These are phyloP conservation scores for Caenorhabditis japonica DNA, from an alignment of 2,888 invertebrate species.

Conservation along the genomic window DNA sequence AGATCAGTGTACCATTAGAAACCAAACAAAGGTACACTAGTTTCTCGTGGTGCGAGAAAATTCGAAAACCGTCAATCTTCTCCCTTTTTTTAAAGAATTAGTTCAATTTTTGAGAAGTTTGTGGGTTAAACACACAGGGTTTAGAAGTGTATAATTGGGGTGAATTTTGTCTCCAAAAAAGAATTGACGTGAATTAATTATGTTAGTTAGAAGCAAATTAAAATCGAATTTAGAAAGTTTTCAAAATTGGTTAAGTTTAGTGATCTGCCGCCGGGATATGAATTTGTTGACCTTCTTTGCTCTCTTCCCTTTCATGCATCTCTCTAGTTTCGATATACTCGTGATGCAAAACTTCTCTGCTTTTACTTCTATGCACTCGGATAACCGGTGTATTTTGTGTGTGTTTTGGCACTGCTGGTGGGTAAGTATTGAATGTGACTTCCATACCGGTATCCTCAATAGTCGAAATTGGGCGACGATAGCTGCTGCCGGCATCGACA, in stretches of 20 bases:
- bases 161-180: slow-evolving; percentile 5
- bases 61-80: slow-evolving; percentile 28
- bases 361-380: slow-evolving; percentile 53
- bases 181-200: slow-evolving; percentile 8
- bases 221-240: slow-evolving; percentile 8
- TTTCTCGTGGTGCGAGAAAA: slow-evolving; percentile 42
- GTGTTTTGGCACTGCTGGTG: slow-evolving; percentile 37
- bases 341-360: slow-evolving; percentile 49
- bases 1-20: slow-evolving; percentile 28
- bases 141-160: slow-evolving; percentile 12
- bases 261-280: slow-evolving; percentile 36
- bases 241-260: slow-evolving; percentile 11
- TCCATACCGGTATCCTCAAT: slow-evolving; percentile 64
- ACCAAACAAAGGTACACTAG: slow-evolving; percentile 21
- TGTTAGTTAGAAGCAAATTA: too few relatives aligned
- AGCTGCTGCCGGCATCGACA: slow-evolving; percentile 46
- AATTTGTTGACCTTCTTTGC: slow-evolving; percentile 16
- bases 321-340: slow-evolving; percentile 42
- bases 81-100: slow-evolving; percentile 15
- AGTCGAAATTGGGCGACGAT: slow-evolving; percentile 45
- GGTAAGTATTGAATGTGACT: slow-evolving; percentile 52
- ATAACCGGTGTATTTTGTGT: slow-evolving; percentile 46
- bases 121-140: slow-evolving; percentile 40
- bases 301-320: slow-evolving; percentile 41
- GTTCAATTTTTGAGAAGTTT: slow-evolving; percentile 19